phyloP scores from a whole-genome alignment of 2,888 invertebrate species.

The Tachystola acroxantha region DNA sequence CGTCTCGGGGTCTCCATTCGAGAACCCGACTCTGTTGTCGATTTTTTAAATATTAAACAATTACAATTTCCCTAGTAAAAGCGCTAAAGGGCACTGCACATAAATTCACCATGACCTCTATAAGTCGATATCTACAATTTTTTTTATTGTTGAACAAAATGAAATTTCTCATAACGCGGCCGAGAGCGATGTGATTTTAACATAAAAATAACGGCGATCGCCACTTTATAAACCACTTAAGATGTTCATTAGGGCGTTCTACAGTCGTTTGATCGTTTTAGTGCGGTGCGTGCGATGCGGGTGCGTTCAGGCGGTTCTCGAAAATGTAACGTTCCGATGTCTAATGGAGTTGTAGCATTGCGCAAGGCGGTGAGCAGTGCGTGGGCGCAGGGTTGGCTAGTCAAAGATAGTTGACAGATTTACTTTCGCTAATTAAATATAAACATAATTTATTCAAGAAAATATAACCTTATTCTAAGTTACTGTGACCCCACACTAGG shows the following conservation, averaged over 20 bases:
- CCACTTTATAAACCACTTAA: slow-evolving; percentile 75
- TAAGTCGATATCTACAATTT: not conserved
- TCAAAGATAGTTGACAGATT: too few species aligned
- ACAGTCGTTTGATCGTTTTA: slow-evolving; percentile 64
- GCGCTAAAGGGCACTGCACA: not conserved
- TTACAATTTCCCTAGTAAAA: too few species aligned
- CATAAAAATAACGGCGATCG: slow-evolving; percentile 71
- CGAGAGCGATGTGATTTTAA: slow-evolving; percentile 45
- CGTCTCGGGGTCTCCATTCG: too few species aligned
- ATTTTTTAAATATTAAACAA: too few species aligned
- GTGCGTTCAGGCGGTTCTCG: slow-evolving; percentile 22
- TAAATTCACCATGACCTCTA: slow-evolving; percentile 1
- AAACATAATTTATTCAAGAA: too few species aligned
- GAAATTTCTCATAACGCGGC: slow-evolving; percentile 41
- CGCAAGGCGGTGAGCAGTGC: slow-evolving; percentile 56
- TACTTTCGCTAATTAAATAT: too few species aligned
- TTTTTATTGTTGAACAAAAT: slow-evolving; percentile 7
- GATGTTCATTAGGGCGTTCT: slow-evolving; percentile 65
- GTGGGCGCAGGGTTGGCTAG: slow-evolving; percentile 49
- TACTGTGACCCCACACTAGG: too few species aligned
- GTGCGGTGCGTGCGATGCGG: slow-evolving; percentile 40
- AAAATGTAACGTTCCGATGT: slow-evolving; percentile 35
- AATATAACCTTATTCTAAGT: too few species aligned
- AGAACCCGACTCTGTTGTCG: too few species aligned
- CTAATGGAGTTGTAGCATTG: slow-evolving; percentile 71